Conservation (phyloP, 2,113 vertebrate genomes). For the Seriola aureovittata region DNA sequence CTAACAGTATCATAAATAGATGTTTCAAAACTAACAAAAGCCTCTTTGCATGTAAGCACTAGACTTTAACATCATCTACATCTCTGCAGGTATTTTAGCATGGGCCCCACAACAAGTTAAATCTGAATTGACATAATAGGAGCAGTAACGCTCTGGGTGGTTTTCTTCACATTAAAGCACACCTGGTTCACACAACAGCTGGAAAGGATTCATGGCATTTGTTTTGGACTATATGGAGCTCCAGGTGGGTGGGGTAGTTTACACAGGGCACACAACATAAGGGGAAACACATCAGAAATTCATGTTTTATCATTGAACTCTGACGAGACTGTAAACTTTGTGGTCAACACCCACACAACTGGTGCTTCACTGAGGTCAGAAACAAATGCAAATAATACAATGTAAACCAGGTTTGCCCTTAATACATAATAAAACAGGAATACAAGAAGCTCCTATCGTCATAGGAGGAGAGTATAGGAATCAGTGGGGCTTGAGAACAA, state of each 20-base stretch:
- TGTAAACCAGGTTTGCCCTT: slow-evolving; percentile 48
- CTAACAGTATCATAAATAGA: slow-evolving; percentile 55
- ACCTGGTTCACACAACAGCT: slow-evolving; percentile 43
- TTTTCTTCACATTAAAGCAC: slow-evolving; percentile 30
- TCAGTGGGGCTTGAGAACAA: slow-evolving; percentile 39
- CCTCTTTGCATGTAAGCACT: slow-evolving; percentile 59
- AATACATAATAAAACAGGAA: slow-evolving; percentile 74
- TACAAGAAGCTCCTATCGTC: slow-evolving; percentile 75
- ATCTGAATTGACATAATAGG: slow-evolving; percentile 20
- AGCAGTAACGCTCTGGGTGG: slow-evolving; percentile 55
- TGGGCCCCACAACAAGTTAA: slow-evolving; percentile 5
- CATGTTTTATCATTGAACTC: background rate
- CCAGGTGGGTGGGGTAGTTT: slow-evolving; percentile 8
- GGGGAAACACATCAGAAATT: background rate
- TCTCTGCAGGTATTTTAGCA: slow-evolving; percentile 28
- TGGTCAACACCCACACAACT: background rate
- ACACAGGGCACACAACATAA: background rate
- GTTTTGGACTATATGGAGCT: background rate
- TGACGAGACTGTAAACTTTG: background rate
- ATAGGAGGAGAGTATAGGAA: slow-evolving; percentile 37
- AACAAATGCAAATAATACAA: slow-evolving; percentile 2
- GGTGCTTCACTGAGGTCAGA: background rate
- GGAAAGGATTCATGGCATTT: slow-evolving; percentile 10
- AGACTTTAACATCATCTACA: slow-evolving; percentile 24
- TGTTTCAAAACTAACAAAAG: slow-evolving; percentile 56